Conservation (phyloP, 2,113 vertebrate genomes). For the Pelobates fuscus region DNA sequence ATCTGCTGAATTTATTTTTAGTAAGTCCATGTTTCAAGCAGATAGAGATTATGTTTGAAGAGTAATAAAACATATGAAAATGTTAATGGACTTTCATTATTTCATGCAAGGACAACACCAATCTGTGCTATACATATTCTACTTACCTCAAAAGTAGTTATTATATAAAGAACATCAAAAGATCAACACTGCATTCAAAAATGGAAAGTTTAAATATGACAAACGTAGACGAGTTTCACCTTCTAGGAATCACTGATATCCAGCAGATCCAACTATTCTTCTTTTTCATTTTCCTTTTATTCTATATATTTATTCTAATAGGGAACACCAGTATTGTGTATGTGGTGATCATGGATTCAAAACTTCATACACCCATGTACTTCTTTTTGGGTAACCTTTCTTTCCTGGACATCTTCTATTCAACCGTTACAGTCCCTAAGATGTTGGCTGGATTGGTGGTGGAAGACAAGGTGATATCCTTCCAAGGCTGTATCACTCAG, state of each 20-base stretch:
- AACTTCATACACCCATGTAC: slow-evolving; percentile 17
- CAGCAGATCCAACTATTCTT: neutral
- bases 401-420: slow-evolving; percentile 12
- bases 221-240: neutral
- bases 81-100: too few relatives aligned
- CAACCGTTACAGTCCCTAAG: slow-evolving; percentile 18
- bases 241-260: slow-evolving; percentile 12
- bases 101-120: too few relatives aligned
- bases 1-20: too few relatives aligned
- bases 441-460: slow-evolving; percentile 13
- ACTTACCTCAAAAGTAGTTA: too few relatives aligned
- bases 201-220: slow-evolving; percentile 1
- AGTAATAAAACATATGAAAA: too few relatives aligned
- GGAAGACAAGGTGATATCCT: slow-evolving; percentile 10
- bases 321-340: slow-evolving; percentile 12
- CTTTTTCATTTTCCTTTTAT: slow-evolving; percentile 4
- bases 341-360: neutral
- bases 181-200: neutral
- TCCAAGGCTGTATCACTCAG: slow-evolving; percentile 6
- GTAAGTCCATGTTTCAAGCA: too few relatives aligned
- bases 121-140: too few relatives aligned
- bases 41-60: too few relatives aligned
- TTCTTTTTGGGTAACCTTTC: slow-evolving; percentile 38
- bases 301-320: neutral
- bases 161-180: too few relatives aligned